phyloP scores from a whole-genome alignment of 2,888 invertebrate genomes.

The Alviniconcha strummeri region DNA sequence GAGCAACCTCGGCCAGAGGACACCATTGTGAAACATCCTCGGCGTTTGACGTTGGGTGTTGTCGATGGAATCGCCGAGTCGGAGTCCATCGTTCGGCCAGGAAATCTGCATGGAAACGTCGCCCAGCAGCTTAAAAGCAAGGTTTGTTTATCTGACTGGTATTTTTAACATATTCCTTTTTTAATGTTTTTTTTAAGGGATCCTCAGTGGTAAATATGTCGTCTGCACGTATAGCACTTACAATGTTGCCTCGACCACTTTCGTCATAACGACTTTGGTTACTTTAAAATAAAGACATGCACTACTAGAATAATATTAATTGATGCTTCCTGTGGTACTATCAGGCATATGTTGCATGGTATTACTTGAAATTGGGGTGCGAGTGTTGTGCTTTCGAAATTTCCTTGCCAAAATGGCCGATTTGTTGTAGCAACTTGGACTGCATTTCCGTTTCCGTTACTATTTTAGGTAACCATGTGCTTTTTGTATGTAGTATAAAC shows the following conservation, averaged over 20 bases:
- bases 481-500: not conserved
- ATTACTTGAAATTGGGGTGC: not conserved
- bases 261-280: no score
- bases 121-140: conserved; percentile 59
- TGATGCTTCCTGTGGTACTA: no score
- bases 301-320: no score
- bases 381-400: conserved; percentile 18
- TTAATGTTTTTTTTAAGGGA: not conserved
- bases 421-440: conserved; percentile 65
- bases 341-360: no score
- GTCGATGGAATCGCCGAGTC: conserved; percentile 65
- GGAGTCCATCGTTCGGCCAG: conserved; percentile 53
- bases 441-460: conserved; percentile 48
- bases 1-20: conserved; percentile 50
- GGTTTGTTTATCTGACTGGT: conserved; percentile 44
- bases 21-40: conserved; percentile 53
- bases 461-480: conserved; percentile 29
- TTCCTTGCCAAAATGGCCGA: conserved; percentile 52
- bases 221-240: conserved; percentile 1
- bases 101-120: conserved; percentile 47
- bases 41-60: conserved; percentile 62
- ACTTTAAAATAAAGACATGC: no score
- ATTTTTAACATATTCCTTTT: not conserved
- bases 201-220: not conserved
- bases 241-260: no score